Evolutionary conservation across 2,797 vertebrate species (phyloP), one percentile per base, ranked within the genome.

Genomic region (Ammospiza maritima): DNA sequence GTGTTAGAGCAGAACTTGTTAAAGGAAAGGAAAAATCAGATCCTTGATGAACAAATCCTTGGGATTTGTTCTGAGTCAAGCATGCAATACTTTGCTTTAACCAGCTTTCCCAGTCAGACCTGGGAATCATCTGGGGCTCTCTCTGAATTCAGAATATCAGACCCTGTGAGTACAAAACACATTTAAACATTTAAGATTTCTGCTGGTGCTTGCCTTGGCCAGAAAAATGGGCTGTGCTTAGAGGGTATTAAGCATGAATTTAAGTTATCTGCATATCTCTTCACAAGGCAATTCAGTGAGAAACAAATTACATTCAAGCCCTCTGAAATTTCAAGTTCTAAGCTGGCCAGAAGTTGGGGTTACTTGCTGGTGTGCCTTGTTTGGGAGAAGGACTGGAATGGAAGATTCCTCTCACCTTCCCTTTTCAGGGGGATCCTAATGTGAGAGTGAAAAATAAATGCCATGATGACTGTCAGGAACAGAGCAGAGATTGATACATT

Each of bases 391-490:
- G 56, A 29, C 44, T 61, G 69, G 83, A 74, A 53, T 16, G 16
- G 34, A 25, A 51, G 7, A 67, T 38, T 3, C 14, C 15, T 73
- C 87, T 87, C 30, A 5, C 1, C 1, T 61, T 62, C 18, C 6
- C 7, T 74, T 80, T 85, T 44, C 32, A 26, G 38, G 67, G 50
- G 21, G 5, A 36, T 71, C 54, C 26, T 71, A 67, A 76, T 12
- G 15, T 11, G 11, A 73, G 25, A 79, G 9, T 29, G 42, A 89
- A 48, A 92, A 85, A 50, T 26, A 73, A 83, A 67, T 45, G 25
- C 38, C 17, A 32, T 0, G 0, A 0, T 40, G 53, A 40, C 57
- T 54, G 50, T 57, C 73, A 74, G 72, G 54, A 80, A 26, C 30
- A 9, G 45, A 88, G 67, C 32, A 88, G 36, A 5, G 0, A 50